Base-by-base conservation (phyloP, 2,888 invertebrate species). In the Melikaiella ostensackeni region DNA sequence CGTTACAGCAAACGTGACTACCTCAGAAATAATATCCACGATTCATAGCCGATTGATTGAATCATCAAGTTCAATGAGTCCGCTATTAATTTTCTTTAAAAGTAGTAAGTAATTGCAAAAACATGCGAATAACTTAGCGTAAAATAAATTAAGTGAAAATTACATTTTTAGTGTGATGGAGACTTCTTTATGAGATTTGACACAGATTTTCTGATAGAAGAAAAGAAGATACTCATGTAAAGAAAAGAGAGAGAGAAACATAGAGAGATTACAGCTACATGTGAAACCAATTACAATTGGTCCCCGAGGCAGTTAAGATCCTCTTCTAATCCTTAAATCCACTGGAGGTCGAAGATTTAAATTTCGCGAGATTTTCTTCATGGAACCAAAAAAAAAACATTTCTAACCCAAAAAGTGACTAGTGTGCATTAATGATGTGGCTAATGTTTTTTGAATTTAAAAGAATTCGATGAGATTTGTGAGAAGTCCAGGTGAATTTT, bases 331-430 rank as follows among this genome's bases (percentile, higher is more conserved):
- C 24, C 42, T 16, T 30, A n/a, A n/a, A n/a, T n/a, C n/a, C n/a
- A n/a, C n/a, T n/a, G 30, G 27, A 66, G 30, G 66, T 19, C 30
- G 24, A 66, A 66, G 42, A 66, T 66, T 19, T 16, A 66, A 66
- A 27, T 46, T 66, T 66, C 66, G 42, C 46, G 27, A 27, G 42
- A 66, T 66, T 66, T 66, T 46, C 46, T 66, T 42, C 27, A 27
- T 27, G 42, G 19, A 42, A 42, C 42, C 19, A n/a, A n/a, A n/a
- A n/a, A n/a, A n/a, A n/a, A n/a, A n/a, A n/a, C n/a, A n/a, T n/a
- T n/a, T n/a, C n/a, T n/a, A n/a, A n/a, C n/a, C n/a, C n/a, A n/a
- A n/a, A n/a, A n/a, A n/a, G n/a, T n/a, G n/a, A n/a, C n/a, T n/a
- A n/a, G n/a, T n/a, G n/a, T n/a, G n/a, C n/a, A n/a, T n/a, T n/a